These are phyloP conservation scores for Penelope pileata DNA, from an alignment of 2,113 vertebrate species.

Conservation along the genomic window DNA sequence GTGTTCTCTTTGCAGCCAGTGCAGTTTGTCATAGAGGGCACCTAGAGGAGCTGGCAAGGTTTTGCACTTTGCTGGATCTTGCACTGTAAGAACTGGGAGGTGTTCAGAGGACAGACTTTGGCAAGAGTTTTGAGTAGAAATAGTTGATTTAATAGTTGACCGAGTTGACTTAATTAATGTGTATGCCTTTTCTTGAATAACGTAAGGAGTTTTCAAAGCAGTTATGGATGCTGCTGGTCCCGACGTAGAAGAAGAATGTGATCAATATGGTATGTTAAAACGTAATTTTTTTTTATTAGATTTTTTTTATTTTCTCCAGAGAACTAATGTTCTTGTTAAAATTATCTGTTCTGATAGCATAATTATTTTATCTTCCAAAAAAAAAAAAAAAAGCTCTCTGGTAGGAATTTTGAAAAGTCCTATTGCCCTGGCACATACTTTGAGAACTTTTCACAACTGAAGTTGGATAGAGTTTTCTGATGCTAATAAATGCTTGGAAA, in stretches of 20 bases:
- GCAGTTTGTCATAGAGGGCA: not conserved
- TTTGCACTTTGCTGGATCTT: not conserved
- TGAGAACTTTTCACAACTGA: not conserved
- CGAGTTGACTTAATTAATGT: not conserved
- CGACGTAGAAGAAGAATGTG: conserved; percentile 77
- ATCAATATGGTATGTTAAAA: conserved; percentile 72
- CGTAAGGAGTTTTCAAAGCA: conserved; percentile 88
- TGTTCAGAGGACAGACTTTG: not conserved
- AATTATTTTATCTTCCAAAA: not conserved
- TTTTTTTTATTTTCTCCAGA: not conserved
- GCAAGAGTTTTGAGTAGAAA: not conserved
- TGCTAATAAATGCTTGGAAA: not conserved
- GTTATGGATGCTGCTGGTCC: conserved; percentile 86
- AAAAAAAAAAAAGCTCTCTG: not conserved
- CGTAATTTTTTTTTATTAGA: not conserved
- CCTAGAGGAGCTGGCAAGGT: not conserved
- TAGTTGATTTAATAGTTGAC: no score
- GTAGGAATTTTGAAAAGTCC: not conserved
- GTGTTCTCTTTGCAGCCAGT: not conserved
- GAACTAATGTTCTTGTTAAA: not conserved
- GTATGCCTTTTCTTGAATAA: not conserved
- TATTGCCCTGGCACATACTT: not conserved
- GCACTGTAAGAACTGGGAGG: not conserved
- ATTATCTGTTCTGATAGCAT: not conserved
- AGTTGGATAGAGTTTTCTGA: not conserved